phyloP scores from a whole-genome alignment of 2,888 invertebrate species.

The Hyppa rectilinea region DNA sequence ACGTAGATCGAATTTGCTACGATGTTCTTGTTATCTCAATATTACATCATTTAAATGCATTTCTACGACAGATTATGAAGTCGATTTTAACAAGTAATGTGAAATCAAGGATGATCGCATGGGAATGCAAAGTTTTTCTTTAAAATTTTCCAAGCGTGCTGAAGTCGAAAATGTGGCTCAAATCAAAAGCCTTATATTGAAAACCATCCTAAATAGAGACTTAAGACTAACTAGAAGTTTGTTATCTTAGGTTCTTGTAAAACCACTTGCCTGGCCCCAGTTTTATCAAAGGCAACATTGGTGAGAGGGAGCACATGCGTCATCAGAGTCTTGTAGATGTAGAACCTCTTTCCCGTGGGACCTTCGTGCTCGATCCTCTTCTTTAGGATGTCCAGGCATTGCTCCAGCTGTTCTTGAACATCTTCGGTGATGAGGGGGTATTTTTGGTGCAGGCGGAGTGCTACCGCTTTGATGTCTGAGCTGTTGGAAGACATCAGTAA shows the following conservation, averaged over 20 bases:
- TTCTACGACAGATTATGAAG: too few relatives aligned
- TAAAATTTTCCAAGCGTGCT: background rate
- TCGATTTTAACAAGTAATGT: background rate
- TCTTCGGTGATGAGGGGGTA: slow-evolving; percentile 91
- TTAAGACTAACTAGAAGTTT: too few relatives aligned
- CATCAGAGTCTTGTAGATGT: slow-evolving; percentile 92
- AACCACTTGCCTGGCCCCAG: slow-evolving; percentile 89
- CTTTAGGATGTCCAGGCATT: slow-evolving; percentile 92
- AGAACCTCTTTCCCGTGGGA: slow-evolving; percentile 91
- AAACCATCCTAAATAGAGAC: background rate
- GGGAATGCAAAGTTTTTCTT: background rate
- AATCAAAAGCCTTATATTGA: background rate
- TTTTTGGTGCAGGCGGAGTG: slow-evolving; percentile 85
- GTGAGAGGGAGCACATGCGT: slow-evolving; percentile 93
- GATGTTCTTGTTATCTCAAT: too few relatives aligned
- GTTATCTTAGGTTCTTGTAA: background rate
- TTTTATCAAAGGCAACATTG: slow-evolving; percentile 93
- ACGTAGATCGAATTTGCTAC: too few relatives aligned
- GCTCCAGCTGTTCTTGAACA: slow-evolving; percentile 90
- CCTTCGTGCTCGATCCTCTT: slow-evolving; percentile 91
- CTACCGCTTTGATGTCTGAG: slow-evolving; percentile 90
- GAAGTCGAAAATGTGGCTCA: background rate
- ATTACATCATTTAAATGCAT: too few relatives aligned
- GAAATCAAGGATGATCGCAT: background rate
- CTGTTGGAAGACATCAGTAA: slow-evolving; percentile 73